These are phyloP conservation scores for Pollenia labialis DNA, from an alignment of 2,888 invertebrate species.

Conservation along the genomic window DNA sequence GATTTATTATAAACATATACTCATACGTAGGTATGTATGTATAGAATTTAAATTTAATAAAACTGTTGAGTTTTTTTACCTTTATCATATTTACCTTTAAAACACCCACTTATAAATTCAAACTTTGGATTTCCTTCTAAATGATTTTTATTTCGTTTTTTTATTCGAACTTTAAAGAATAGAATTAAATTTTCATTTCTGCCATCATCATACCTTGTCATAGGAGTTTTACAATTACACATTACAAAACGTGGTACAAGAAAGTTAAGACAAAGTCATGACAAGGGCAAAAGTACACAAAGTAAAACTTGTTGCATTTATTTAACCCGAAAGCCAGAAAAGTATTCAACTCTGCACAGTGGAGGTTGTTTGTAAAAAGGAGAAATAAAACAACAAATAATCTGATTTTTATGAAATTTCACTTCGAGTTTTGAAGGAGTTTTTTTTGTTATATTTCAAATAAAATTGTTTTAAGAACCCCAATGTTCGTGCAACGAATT, in stretches of 20 bases:
- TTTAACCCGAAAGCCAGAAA: constrained; percentile 60
- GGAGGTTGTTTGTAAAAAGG: no score
- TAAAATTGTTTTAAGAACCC: no score
- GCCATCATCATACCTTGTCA: constrained; percentile 6
- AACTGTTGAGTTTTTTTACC: not conserved
- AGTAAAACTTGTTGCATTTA: constrained; percentile 70
- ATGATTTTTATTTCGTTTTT: constrained; percentile 18
- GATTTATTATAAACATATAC: not conserved
- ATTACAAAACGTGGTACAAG: constrained; percentile 42
- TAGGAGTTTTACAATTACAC: constrained; percentile 43
- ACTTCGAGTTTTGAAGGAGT: no score
- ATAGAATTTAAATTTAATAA: not conserved
- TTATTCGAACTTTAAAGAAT: constrained; percentile 6
- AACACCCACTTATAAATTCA: constrained; percentile 49
- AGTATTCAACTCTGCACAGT: not conserved
- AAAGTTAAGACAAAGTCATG: constrained; percentile 71
- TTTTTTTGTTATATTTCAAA: no score
- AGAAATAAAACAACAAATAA: no score
- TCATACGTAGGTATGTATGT: not conserved
- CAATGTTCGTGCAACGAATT: no score
- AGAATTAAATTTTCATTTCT: constrained; percentile 10
- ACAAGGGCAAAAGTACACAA: constrained; percentile 58
- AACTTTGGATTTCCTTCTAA: constrained; percentile 19
- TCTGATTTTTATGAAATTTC: no score
- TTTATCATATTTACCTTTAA: not conserved